phyloP scores from a whole-genome alignment of 2,888 invertebrate genomes.

The Cephus rjabovi region DNA sequence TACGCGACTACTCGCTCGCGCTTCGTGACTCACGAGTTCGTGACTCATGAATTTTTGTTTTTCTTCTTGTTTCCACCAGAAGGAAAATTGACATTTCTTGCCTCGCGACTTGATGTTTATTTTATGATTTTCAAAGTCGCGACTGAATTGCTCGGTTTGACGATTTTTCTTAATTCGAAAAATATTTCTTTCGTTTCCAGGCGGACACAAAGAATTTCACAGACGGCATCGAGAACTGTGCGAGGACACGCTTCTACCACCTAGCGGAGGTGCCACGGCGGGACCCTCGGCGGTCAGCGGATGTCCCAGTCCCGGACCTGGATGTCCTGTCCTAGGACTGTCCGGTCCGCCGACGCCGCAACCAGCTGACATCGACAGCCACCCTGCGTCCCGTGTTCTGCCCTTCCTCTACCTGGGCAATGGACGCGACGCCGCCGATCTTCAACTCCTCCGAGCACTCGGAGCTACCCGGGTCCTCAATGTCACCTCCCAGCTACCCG shows the following conservation, averaged over 20 bases:
- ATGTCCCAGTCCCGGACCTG: constrained; percentile 64
- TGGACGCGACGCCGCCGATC: constrained; percentile 82
- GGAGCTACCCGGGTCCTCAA: constrained; percentile 84
- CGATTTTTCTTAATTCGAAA: not conserved
- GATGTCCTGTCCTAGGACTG: constrained; percentile 55
- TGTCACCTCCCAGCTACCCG: constrained; percentile 82
- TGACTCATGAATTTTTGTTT: not conserved
- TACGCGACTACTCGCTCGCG: constrained; percentile 27
- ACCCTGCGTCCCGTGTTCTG: constrained; percentile 82
- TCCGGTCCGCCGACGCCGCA: constrained; percentile 54
- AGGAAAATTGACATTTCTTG: not conserved
- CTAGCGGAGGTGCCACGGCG: constrained; percentile 49
- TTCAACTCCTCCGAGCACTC: constrained; percentile 73
- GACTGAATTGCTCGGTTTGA: not conserved
- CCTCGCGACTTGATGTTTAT: not conserved
- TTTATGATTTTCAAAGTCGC: not conserved
- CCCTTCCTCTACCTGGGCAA: constrained; percentile 87
- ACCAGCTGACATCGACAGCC: constrained; percentile 76
- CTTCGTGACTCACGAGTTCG: constrained; percentile 38
- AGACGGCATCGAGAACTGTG: constrained; percentile 79
- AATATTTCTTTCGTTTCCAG: constrained; percentile 66
- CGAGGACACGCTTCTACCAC: constrained; percentile 75
- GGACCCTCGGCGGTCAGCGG: constrained; percentile 64
- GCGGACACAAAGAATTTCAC: constrained; percentile 79
- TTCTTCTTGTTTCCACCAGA: not conserved